Evolutionary conservation across 1,140 invertebrate genomes (phyloP).

Genomic region (Conopomorpha cramerella): DNA sequence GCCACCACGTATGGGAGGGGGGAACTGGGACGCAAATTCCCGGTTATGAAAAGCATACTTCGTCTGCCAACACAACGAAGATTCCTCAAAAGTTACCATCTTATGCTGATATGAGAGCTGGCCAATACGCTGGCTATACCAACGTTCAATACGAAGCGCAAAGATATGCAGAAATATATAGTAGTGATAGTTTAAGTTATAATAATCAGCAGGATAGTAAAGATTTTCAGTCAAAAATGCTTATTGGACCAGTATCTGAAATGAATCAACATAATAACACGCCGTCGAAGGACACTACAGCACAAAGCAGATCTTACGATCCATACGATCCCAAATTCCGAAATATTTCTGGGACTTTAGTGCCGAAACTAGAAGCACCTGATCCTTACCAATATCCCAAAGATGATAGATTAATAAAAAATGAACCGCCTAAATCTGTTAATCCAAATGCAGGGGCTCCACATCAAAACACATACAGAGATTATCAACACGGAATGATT

Average conservation of each 20-base stretch:
- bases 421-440: conserved; percentile 19
- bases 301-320: too few relatives aligned
- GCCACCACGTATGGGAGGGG: conserved; percentile 70
- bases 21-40: conserved; percentile 45
- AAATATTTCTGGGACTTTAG: conserved; percentile 39
- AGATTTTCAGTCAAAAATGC: conserved; percentile 62
- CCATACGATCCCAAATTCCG: too few relatives aligned
- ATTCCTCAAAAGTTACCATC: conserved; percentile 45
- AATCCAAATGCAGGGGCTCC: conserved; percentile 20
- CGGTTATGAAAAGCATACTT: conserved; percentile 37
- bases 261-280: conserved; percentile 52
- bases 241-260: conserved; percentile 58
- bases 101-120: conserved; percentile 41
- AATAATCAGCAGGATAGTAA: conserved; percentile 55
- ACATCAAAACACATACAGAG: conserved; percentile 33
- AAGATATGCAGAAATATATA: conserved; percentile 53
- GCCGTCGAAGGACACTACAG: conserved; percentile 27
- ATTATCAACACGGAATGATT: conserved; percentile 27
- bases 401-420: conserved; percentile 31
- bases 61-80: conserved; percentile 35
- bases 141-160: conserved; percentile 46
- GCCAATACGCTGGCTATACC: conserved; percentile 30
- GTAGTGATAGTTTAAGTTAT: conserved; percentile 50
- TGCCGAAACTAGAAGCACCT: conserved; percentile 50
- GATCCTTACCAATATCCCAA: conserved; percentile 46